Evolutionary conservation across 2,113 vertebrate genomes (phyloP), one percentile per base, ranked within the genome.

Genomic region (Podiceps cristatus): DNA sequence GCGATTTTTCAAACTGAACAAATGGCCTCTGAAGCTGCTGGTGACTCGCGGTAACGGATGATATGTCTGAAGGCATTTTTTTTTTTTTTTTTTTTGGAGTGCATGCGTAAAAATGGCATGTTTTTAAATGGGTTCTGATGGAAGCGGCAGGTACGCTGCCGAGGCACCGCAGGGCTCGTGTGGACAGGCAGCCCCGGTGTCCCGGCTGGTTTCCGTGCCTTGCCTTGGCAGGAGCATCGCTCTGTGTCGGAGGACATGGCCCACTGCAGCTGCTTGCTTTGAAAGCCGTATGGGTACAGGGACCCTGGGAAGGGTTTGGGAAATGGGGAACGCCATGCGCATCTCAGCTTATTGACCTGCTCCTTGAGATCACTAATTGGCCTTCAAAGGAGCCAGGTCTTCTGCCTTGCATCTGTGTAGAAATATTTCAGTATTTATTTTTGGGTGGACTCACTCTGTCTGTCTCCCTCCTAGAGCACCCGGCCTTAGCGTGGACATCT

Each of bases 1-100:
- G 7, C 1, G 16, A 97, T 95, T 97, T 96, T 94, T 95, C 90
- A 96, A 80, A 63, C 33, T 33, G 83, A 94, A 96, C 93, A 96
- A 97, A 97, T 77, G 73, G 73, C 63, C 86, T 50, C 73, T 82
- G 86, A 91, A 88, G 88, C 86, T 73, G 86, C 73, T 72, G 93
- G 40, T 88, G 94, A 94, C 91, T 56, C 3, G 1, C 27, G 27
- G 13, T 72, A 68, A 94, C 0, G 13, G 87, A 86, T 88, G 83
- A 67, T 28, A 29, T 60, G 83, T 90, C 88, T 86, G 78, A 16
- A 74, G 69, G 71, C 3, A 2, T 50, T 50, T 67, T 20, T 29
- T 1, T 42, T 86, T 37, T 37, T 20, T 29, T 86, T 68, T 75
- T 66, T 68, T 72, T 78, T 37, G 18, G 10, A n/a, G 66, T 37